Evolutionary conservation across 2,113 vertebrate genomes (phyloP).

Genomic region (Stegastes partitus): DNA sequence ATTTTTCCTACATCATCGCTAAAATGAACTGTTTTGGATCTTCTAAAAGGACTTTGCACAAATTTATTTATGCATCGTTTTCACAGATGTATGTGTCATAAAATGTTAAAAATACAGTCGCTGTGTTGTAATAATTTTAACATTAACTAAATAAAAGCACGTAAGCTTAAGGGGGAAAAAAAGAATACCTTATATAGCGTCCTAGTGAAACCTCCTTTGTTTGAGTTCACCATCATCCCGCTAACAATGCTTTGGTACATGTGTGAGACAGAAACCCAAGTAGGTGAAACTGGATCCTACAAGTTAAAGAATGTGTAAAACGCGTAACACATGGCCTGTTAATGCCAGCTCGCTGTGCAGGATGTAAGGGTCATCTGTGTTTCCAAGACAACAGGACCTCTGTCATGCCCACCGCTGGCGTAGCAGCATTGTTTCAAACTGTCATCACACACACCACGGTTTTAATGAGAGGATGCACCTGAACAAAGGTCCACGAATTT

Average conservation of each 20-base stretch:
- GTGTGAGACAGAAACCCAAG: slow-evolving; percentile 24
- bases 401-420: slow-evolving; percentile 1
- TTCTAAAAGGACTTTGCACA: background rate
- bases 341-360: slow-evolving; percentile 69
- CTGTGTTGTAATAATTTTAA: background rate
- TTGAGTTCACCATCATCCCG: slow-evolving; percentile 1
- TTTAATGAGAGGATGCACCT: slow-evolving; percentile 24
- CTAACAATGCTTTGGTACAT: slow-evolving; percentile 3
- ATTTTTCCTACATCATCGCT: background rate
- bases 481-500: background rate
- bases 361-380: slow-evolving; percentile 76
- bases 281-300: slow-evolving; percentile 56
- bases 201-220: background rate
- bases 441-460: slow-evolving; percentile 19
- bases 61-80: background rate
- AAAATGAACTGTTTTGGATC: background rate
- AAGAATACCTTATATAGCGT: background rate
- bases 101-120: no score
- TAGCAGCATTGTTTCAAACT: slow-evolving; percentile 26
- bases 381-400: slow-evolving; percentile 62
- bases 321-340: slow-evolving; percentile 68
- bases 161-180: no score
- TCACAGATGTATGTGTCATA: no score
- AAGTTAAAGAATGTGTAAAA: slow-evolving; percentile 79
- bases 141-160: background rate